phyloP scores from a whole-genome alignment of 2,797 vertebrate species.

The Lophius americanus region DNA sequence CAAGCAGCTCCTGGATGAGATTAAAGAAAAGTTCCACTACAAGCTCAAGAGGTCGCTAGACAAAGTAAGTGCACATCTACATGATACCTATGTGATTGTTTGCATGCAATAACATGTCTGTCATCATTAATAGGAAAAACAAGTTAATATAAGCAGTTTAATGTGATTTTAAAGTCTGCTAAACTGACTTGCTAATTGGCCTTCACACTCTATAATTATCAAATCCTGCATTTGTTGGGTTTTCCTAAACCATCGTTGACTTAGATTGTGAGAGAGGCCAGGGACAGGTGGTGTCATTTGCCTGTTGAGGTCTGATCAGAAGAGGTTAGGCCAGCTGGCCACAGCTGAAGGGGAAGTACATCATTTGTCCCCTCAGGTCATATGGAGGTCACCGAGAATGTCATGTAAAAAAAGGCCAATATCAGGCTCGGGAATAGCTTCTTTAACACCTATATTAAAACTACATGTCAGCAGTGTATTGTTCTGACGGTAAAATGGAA shows the following conservation, averaged over 20 bases:
- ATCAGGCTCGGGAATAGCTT: slow-evolving; percentile 24
- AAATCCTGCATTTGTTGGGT: slow-evolving; percentile 43
- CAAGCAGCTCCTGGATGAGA: slow-evolving; percentile 90
- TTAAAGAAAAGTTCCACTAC: slow-evolving; percentile 96
- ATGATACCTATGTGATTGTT: slow-evolving; percentile 8
- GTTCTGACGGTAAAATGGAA: background rate
- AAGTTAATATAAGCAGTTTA: background rate
- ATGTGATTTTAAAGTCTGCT: slow-evolving; percentile 7
- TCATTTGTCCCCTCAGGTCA: slow-evolving; percentile 71
- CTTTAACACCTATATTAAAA: slow-evolving; percentile 13
- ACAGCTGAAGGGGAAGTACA: slow-evolving; percentile 75
- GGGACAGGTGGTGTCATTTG: slow-evolving; percentile 75
- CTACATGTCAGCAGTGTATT: slow-evolving; percentile 23
- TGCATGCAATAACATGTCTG: slow-evolving; percentile 8
- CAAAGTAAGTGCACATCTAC: slow-evolving; percentile 86
- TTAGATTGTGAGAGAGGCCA: slow-evolving; percentile 48
- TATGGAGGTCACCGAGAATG: slow-evolving; percentile 68
- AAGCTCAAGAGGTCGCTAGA: slow-evolving; percentile 86
- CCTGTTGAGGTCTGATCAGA: slow-evolving; percentile 55
- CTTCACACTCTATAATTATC: slow-evolving; percentile 1
- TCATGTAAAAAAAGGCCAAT: slow-evolving; percentile 65
- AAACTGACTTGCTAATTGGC: background rate
- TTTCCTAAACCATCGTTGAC: slow-evolving; percentile 78
- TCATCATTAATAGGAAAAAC: slow-evolving; percentile 11
- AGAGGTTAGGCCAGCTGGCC: slow-evolving; percentile 68